Conservation (phyloP, 2,113 vertebrate species). For the Dipodomys ordii region DNA sequence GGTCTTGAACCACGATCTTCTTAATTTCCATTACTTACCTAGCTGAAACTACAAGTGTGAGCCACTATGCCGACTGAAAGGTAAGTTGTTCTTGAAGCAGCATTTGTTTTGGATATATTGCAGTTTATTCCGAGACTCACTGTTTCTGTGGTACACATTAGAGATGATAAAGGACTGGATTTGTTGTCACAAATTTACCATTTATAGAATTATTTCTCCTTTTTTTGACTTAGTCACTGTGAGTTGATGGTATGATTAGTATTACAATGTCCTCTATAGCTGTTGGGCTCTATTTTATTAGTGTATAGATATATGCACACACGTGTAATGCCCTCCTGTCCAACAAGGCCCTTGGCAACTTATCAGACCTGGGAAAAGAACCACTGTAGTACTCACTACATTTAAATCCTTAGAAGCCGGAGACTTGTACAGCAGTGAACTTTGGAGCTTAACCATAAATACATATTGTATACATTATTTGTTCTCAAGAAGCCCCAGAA, state of each 20-base stretch:
- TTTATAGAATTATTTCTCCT: conserved; percentile 23
- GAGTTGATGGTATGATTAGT: background rate
- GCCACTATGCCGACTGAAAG: too few species aligned
- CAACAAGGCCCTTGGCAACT: background rate
- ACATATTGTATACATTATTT: background rate
- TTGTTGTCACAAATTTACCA: background rate
- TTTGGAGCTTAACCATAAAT: background rate
- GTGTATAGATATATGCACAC: background rate
- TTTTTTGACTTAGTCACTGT: background rate
- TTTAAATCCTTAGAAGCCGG: conserved; percentile 3
- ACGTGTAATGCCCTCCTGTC: background rate
- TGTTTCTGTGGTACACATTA: background rate
- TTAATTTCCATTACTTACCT: too few species aligned
- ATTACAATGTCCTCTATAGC: background rate
- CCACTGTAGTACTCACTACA: background rate
- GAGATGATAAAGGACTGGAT: background rate
- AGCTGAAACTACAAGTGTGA: too few species aligned
- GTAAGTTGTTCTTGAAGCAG: background rate
- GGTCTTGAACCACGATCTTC: too few species aligned
- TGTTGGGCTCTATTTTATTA: background rate
- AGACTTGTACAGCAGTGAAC: background rate
- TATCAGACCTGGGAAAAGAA: background rate
- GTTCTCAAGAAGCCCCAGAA: background rate
- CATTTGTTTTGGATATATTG: background rate
- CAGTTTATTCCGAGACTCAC: background rate